Conservation (phyloP, 2,113 vertebrate species). For the Rhabdomys dilectus region DNA sequence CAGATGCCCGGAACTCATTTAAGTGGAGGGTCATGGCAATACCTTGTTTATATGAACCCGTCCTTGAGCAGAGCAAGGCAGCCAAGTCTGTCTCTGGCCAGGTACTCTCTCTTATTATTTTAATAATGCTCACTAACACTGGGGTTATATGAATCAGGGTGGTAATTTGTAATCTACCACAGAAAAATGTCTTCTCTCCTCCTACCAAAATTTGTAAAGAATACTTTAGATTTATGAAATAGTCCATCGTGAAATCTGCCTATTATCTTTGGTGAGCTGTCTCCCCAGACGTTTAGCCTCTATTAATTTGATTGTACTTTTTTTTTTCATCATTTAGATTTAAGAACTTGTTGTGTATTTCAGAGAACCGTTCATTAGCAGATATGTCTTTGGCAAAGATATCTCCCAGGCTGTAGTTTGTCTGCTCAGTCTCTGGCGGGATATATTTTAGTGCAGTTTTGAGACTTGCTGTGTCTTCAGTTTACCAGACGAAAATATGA, state of each 20-base stretch:
- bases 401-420: not conserved
- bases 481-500: conserved; percentile 9
- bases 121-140: not conserved
- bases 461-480: not conserved
- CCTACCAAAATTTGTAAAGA: not conserved
- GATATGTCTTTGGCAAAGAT: not conserved
- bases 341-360: not conserved
- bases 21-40: not conserved
- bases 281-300: not conserved
- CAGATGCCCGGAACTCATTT: not conserved
- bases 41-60: not conserved
- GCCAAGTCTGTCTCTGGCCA: not conserved
- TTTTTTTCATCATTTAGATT: not conserved
- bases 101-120: not conserved
- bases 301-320: not conserved
- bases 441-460: conserved; percentile 43
- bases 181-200: not conserved
- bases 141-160: too few species aligned
- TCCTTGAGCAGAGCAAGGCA: not conserved
- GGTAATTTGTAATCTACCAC: not conserved
- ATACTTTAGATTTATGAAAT: not conserved
- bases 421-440: not conserved
- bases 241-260: not conserved
- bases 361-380: not conserved
- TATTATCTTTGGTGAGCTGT: not conserved